Evolutionary conservation across 2,888 invertebrate species (phyloP).

Genomic region (Ceratothoa steindachneri): DNA sequence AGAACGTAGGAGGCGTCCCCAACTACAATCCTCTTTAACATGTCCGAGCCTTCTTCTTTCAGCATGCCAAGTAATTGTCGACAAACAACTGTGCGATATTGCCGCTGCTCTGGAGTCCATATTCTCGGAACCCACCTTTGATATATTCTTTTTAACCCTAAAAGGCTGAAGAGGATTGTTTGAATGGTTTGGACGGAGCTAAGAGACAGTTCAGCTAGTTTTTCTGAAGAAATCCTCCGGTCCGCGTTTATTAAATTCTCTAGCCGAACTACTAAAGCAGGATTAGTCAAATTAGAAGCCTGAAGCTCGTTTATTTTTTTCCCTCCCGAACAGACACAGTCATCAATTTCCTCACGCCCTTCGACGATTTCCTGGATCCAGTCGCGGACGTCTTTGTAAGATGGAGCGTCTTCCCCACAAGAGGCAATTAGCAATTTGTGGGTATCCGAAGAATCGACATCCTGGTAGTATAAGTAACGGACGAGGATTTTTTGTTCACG

Average conservation of each 20-base stretch:
- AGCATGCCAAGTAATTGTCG: conserved; percentile 27
- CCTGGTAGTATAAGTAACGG: conserved; percentile 31
- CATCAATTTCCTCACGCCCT: conserved; percentile 28
- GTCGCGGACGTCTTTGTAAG: conserved; percentile 31
- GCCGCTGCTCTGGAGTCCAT: conserved; percentile 38
- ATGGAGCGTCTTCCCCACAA: conserved; percentile 27
- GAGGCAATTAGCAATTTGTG: conserved; percentile 34
- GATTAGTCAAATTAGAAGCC: conserved; percentile 27
- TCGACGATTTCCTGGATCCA: conserved; percentile 40
- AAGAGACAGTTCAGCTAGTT: conserved; percentile 27
- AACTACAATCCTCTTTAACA: conserved; percentile 27
- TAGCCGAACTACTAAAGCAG: conserved; percentile 35
- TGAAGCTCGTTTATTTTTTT: conserved; percentile 18
- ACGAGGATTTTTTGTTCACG: conserved; percentile 38
- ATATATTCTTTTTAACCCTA: conserved; percentile 38
- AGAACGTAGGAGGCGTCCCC: conserved; percentile 38
- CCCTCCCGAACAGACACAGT: neutral
- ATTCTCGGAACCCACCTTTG: conserved; percentile 44
- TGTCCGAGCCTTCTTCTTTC: conserved; percentile 33
- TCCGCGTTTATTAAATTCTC: conserved; percentile 35
- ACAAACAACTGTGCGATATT: conserved; percentile 24
- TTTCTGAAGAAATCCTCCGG: conserved; percentile 28
- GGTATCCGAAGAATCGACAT: conserved; percentile 29
- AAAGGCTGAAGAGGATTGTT: conserved; percentile 31
- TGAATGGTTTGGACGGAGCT: conserved; percentile 26